Percentiles rank a stretch among this genome's conserved stretches.
Evolutionary conservation across 2,797 vertebrate species (phyloP).

Genomic region (Leptoclinus maculatus): DNA sequence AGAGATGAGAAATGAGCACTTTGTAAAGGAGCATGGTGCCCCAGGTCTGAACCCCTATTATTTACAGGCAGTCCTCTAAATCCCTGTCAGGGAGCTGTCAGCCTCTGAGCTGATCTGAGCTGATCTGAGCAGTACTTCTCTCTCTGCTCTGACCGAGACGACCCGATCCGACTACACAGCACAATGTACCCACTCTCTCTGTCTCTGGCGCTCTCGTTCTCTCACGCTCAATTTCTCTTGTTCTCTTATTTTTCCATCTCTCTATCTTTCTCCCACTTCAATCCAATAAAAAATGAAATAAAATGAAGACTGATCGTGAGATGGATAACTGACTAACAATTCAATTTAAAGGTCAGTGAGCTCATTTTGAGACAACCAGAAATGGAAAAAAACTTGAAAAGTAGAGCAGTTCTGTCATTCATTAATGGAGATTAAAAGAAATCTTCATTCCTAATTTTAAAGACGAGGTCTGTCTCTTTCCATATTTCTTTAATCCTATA

Average conservation of each 20-base stretch:
- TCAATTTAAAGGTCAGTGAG: neutral
- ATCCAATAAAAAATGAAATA: too few species aligned
- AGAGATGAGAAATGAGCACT: conserved; percentile 54
- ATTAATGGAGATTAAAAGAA: neutral
- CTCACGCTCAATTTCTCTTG: conserved; percentile 16
- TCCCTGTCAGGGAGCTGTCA: conserved; percentile 72
- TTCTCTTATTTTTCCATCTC: conserved; percentile 1
- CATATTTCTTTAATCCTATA: neutral
- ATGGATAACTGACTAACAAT: neutral
- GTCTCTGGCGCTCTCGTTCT: conserved; percentile 3
- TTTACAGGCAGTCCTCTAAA: conserved; percentile 69
- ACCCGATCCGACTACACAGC: conserved; percentile 30
- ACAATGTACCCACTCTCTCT: conserved; percentile 39
- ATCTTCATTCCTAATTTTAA: neutral
- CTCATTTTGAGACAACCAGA: neutral
- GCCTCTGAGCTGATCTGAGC: conserved; percentile 63
- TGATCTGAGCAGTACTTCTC: conserved; percentile 65
- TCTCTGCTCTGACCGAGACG: conserved; percentile 36
- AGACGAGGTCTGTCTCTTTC: neutral
- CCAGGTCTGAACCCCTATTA: conserved; percentile 72
- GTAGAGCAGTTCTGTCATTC: neutral
- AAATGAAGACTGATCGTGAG: neutral
- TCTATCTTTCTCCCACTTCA: neutral
- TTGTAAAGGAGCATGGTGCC: conserved; percentile 57
- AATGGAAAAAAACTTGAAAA: neutral